Evolutionary conservation across 2,113 vertebrate genomes (phyloP).

Genomic region (Mustela nigripes): DNA sequence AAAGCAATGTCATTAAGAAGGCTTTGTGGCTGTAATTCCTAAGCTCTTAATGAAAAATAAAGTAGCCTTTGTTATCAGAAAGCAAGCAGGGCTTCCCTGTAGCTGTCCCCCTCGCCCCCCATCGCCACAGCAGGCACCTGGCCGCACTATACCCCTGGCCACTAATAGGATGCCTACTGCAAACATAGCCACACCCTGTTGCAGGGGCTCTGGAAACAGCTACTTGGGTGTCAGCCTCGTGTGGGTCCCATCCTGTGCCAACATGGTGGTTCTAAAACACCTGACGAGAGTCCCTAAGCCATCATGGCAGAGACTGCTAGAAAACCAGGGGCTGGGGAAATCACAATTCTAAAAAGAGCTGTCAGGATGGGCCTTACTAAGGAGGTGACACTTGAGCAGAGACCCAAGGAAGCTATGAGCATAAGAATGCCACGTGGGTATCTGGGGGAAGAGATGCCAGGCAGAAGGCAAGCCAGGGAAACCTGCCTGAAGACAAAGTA

Average conservation of each 20-base stretch:
- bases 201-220: background rate
- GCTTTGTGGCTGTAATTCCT: background rate
- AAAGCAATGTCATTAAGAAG: background rate
- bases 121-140: background rate
- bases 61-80: background rate
- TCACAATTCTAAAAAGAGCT: background rate
- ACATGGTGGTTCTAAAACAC: background rate
- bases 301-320: background rate
- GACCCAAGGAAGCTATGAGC: background rate
- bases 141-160: background rate
- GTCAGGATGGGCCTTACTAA: background rate
- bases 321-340: too few species aligned
- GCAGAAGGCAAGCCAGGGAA: background rate
- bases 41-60: background rate
- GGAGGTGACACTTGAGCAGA: background rate
- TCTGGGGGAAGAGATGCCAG: background rate
- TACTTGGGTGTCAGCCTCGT: fast-evolving
- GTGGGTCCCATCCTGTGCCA: background rate
- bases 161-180: background rate
- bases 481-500: background rate
- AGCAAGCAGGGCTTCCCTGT: background rate
- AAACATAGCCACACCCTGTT: background rate
- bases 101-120: background rate
- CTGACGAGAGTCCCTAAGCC: background rate
- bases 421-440: background rate